These are phyloP conservation scores for Tridacna gigas DNA, from an alignment of 2,888 invertebrate species.

Conservation along the genomic window DNA sequence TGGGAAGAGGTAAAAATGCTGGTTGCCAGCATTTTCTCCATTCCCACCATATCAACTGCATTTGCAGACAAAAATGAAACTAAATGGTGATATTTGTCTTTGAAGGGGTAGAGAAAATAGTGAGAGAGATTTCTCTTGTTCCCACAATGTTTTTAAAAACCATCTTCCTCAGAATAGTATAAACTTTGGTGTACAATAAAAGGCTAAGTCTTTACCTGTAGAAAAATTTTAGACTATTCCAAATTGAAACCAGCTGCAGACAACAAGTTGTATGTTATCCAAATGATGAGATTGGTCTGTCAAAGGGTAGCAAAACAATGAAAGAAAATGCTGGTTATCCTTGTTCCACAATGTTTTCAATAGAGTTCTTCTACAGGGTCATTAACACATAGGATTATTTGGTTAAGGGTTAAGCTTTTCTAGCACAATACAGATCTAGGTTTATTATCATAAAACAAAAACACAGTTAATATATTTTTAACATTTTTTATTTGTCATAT, in stretches of 20 bases:
- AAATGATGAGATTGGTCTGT: background rate
- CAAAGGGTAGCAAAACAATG: background rate
- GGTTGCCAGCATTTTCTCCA: background rate
- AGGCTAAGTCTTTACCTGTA: background rate
- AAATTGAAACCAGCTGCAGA: background rate
- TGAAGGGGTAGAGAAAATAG: too few relatives aligned
- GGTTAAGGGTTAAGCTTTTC: too few relatives aligned
- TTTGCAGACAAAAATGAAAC: too few relatives aligned
- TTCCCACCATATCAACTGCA: background rate
- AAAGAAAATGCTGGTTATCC: background rate
- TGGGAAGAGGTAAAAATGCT: background rate
- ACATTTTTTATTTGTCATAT: slow-evolving; percentile 58
- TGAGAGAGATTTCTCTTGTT: slow-evolving; percentile 5
- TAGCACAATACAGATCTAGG: background rate
- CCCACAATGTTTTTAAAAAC: slow-evolving; percentile 8
- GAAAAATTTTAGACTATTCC: background rate
- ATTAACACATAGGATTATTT: too few relatives aligned
- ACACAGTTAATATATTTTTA: slow-evolving; percentile 27
- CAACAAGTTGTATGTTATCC: background rate
- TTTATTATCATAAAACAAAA: background rate
- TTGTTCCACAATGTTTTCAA: too few relatives aligned
- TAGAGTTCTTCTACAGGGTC: too few relatives aligned
- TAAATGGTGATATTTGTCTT: too few relatives aligned
- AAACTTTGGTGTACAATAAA: too few relatives aligned
- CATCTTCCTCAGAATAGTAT: background rate